phyloP scores from a whole-genome alignment of 2,797 vertebrate species.

The Oreochromis grahami region DNA sequence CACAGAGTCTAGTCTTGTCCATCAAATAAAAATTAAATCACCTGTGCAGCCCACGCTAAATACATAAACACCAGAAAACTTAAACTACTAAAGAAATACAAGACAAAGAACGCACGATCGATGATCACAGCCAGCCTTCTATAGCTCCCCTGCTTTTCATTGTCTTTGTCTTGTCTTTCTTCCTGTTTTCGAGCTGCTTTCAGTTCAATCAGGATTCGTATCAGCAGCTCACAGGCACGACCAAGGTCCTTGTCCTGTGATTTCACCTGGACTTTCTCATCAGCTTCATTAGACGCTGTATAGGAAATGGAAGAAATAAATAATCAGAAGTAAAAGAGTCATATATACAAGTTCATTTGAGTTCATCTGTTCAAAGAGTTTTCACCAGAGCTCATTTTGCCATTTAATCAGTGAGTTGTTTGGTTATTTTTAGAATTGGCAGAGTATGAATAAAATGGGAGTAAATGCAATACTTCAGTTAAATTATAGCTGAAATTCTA shows the following conservation, averaged over 20 bases:
- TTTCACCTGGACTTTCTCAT: not conserved
- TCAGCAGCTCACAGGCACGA: not conserved
- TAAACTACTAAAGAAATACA: no score
- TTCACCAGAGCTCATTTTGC: not conserved
- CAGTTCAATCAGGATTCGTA: slow-evolving; percentile 36
- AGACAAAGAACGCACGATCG: no score
- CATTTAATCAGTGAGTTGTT: not conserved
- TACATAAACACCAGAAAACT: no score
- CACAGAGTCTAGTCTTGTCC: no score
- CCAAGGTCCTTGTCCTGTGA: not conserved
- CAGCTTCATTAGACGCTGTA: not conserved
- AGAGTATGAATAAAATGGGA: not conserved
- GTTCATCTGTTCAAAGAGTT: not conserved
- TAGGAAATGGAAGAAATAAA: not conserved
- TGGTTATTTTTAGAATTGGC: not conserved
- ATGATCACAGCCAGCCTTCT: no score
- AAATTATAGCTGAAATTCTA: no score
- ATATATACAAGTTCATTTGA: not conserved
- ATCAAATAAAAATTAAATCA: no score
- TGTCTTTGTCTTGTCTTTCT: not conserved
- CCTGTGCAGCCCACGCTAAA: no score
- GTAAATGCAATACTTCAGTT: not conserved
- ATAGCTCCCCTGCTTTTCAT: not conserved
- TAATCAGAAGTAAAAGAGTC: not conserved
- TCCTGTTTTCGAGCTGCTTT: not conserved